Conservation (phyloP, 2,113 vertebrate species). For the Ceyx melanurus region DNA sequence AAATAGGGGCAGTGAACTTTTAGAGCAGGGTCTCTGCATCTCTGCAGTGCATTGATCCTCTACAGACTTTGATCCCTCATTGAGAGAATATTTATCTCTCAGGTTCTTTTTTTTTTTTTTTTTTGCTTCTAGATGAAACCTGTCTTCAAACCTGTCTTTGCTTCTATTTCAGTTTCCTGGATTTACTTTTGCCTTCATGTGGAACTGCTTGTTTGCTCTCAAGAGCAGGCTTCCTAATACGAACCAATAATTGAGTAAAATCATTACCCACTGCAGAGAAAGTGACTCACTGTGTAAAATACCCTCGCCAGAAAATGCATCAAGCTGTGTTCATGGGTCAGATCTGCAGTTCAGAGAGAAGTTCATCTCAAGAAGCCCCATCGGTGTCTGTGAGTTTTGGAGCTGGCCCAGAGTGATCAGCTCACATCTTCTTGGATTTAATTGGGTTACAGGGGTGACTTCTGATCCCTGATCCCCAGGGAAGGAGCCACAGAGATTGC, state of each 20-base stretch:
- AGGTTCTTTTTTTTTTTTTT: not conserved
- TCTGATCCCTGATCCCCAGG: slow-evolving; percentile 55
- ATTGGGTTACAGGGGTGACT: slow-evolving; percentile 30
- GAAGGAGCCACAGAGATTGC: slow-evolving; percentile 23
- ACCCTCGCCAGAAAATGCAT: not conserved
- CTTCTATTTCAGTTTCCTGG: not conserved
- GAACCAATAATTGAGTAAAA: not conserved
- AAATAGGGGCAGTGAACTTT: not conserved
- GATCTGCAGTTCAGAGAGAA: not conserved
- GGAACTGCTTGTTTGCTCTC: not conserved
- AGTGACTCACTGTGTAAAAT: not conserved
- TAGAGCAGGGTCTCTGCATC: not conserved
- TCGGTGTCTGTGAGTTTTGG: not conserved
- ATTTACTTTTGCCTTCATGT: not conserved
- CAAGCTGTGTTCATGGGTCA: not conserved
- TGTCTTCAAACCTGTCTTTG: not conserved
- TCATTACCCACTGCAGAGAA: not conserved
- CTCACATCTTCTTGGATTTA: slow-evolving; percentile 30
- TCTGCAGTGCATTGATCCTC: fast-evolving
- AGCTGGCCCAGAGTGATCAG: not conserved
- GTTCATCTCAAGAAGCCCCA: not conserved
- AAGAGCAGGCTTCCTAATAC: not conserved
- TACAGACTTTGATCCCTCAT: not conserved
- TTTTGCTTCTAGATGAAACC: not conserved
- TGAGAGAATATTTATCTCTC: not conserved